Base-by-base conservation (phyloP, 64 coral and sea anemone species). In the Pocillopora damicornis region DNA sequence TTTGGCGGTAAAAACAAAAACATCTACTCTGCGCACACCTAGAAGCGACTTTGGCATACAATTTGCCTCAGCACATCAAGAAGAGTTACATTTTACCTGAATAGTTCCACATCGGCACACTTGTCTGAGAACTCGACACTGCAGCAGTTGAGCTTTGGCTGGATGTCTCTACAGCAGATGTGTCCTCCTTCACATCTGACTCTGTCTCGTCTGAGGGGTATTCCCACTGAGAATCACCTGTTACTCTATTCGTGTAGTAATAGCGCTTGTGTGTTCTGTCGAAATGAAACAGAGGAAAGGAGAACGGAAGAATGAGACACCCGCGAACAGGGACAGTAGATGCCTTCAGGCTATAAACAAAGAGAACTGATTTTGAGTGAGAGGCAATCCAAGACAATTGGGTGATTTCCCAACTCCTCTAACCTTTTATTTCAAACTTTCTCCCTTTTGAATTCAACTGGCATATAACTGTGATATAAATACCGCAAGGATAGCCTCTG, bases 151-250 rank as follows among this genome's bases (percentile, higher is more conserved):
- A 51, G 22, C 63, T 57, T 22, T 85, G 59, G 11, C 9, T 12
- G 4, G 89, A 16, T 25, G 30, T 13, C 25, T 63, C 58, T 45
- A 63, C 34, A 13, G 30, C 45, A 11, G 86, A 15, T n/a, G 58
- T 22, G 18, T 88, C 86, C 58, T 64, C 62, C 12, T 69, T 76
- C 58, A 66, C 77, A 13, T 76, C 89, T 11, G 15, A 17, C 22
- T 74, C 81, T 18, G 59, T 56, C 11, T 91, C 89, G 1, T 86
- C 74, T 26, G 64, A 64, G 0, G 89, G 89, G 63, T 62, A 91
- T 22, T 91, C 89, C 89, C 89, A 91, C 14, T 91, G 89, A 1
- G 89, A 91, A 18, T 91, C 74, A n/a, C 82, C 74, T 13, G 89
- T 91, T 17, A 84, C 80, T 7, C 58, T 15, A 14, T 91, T 91